Base-by-base conservation (phyloP, 2,797 vertebrate genomes). In the Pangasius larnaudii region DNA sequence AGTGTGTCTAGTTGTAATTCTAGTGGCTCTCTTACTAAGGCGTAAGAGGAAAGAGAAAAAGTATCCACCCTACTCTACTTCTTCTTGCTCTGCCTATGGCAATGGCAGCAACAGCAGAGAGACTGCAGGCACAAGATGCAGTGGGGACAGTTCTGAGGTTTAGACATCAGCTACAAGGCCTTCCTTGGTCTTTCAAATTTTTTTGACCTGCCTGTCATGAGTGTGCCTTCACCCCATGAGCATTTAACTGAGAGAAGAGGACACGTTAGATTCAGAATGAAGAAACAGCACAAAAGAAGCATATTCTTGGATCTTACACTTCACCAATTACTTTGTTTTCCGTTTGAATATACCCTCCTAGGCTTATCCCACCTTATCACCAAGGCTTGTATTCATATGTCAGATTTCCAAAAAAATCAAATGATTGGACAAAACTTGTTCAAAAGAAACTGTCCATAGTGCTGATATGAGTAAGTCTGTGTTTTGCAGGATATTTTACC, bases 101-200 rank as follows among this genome's bases (percentile, higher is more conserved):
- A 89, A 56, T 2, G 75, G 90, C 58, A 89, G 92, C 91, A 94
- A 91, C 85, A 95, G 93, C 91, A 93, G 88, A 8, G 89, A 94
- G 71, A 86, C 93, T 8, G 30, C 86, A 13, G 91, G 93, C 56
- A 91, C 91, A 67, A 92, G 91, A 84, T 91, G 92, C 59, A 91
- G 90, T 75, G 89, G 93, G 51, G 95, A 96, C 94, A 96, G 94
- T 92, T 97, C 96, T 0, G 96, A 97, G 92, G 96, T 96, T 87
- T 96, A 95, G 85, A 89, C 46, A n/a, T 33, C 67, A 16, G 19
- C 36, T 58, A 30, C 49, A 7, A 90, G 81, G 72, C 30, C 42
- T 65, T 56, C 36, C 11, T 51, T 84, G 63, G 80, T 58, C 59
- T 59, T 83, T 82, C 39, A 85, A 71, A 69, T 67, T 36, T 39